phyloP scores from a whole-genome alignment of 2,113 vertebrate species.

The Spheniscus mendiculus region DNA sequence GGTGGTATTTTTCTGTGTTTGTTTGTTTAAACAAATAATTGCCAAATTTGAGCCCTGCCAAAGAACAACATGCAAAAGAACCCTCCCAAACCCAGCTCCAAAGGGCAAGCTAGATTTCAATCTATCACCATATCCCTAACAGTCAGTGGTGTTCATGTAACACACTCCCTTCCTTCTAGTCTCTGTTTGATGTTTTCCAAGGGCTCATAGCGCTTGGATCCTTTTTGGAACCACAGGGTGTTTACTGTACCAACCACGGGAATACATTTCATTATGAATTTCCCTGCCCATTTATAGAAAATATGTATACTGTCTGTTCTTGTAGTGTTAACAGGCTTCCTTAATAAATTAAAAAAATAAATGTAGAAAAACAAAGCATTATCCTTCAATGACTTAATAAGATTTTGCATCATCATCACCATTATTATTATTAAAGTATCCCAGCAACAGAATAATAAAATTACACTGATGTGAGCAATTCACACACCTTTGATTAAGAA shows the following conservation, averaged over 20 bases:
- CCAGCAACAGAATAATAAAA: conserved; percentile 62
- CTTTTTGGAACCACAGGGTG: conserved; percentile 1
- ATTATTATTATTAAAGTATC: conserved; percentile 62
- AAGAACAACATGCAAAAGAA: neutral
- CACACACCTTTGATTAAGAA: conserved; percentile 59
- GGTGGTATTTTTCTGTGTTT: neutral
- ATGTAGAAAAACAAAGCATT: conserved; percentile 60
- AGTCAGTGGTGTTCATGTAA: neutral
- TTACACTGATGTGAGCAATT: conserved; percentile 60
- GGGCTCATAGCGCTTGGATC: conserved; percentile 20
- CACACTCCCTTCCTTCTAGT: neutral
- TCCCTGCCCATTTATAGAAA: conserved; percentile 36
- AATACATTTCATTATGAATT: neutral
- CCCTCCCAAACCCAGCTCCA: neutral
- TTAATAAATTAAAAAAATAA: conserved; percentile 62
- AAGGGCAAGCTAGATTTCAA: neutral
- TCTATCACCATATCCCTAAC: neutral
- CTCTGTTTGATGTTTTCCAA: conserved; percentile 28
- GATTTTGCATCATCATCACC: conserved; percentile 55
- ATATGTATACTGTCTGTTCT: conserved; percentile 38
- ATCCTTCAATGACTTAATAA: conserved; percentile 63
- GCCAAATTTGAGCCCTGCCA: neutral
- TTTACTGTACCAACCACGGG: conserved; percentile 1
- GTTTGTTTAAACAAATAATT: conserved; percentile 42
- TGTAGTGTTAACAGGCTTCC: conserved; percentile 31